Evolutionary conservation across 2,797 vertebrate species (phyloP).

Genomic region (Lagorchestes hirsutus): DNA sequence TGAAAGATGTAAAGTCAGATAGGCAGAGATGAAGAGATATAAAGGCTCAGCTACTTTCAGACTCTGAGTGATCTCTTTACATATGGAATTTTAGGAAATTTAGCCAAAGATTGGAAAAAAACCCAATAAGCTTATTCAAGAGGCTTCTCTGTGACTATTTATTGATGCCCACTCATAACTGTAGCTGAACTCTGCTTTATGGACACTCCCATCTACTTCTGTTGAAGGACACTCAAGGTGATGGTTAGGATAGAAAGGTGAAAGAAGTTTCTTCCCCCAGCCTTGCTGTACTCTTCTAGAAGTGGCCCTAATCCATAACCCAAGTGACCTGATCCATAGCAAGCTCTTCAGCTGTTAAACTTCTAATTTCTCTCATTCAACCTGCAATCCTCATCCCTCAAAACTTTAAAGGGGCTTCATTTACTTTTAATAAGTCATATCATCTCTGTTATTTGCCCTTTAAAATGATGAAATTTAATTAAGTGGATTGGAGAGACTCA

Average conservation of each 20-base stretch:
- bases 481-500: not conserved
- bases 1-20: not conserved
- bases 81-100: not conserved
- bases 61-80: not conserved
- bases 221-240: not conserved
- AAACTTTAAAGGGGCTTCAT: not conserved
- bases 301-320: not conserved
- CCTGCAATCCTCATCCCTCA: not conserved
- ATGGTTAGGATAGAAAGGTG: not conserved
- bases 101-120: not conserved
- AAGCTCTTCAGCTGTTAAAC: not conserved
- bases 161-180: not conserved
- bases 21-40: too few relatives aligned
- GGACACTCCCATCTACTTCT: not conserved
- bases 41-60: not conserved
- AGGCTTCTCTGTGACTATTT: not conserved
- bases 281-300: not conserved
- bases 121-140: too few relatives aligned
- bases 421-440: not conserved
- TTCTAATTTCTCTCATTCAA: not conserved
- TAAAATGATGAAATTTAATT: not conserved
- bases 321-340: not conserved
- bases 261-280: not conserved
- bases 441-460: not conserved
- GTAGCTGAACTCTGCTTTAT: not conserved